A percentile compares a stretch with the other conserved stretches of the same genome.
These are phyloP conservation scores for Zaprionus ornatus DNA, from an alignment of 1,140 invertebrate genomes.

Conservation along the genomic window DNA sequence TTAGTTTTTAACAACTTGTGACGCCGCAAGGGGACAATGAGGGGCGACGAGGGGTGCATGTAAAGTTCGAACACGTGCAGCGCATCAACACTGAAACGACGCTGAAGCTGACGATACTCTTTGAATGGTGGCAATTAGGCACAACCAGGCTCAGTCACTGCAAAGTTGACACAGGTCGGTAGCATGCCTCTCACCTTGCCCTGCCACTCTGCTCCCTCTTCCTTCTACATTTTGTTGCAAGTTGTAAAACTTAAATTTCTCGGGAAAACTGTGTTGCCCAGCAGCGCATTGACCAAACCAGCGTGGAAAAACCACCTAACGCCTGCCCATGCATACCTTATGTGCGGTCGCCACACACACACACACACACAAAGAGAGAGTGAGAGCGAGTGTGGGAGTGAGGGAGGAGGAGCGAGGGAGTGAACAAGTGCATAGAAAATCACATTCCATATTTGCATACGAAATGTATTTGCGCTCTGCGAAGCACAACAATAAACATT, in stretches of 20 bases:
- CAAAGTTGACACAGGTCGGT: constrained; percentile 42
- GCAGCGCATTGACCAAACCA: constrained; percentile 11
- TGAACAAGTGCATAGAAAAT: constrained; percentile 62
- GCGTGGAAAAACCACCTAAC: constrained; percentile 16
- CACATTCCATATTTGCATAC: constrained; percentile 78
- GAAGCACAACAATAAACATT: constrained; percentile 82
- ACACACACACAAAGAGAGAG: background rate
- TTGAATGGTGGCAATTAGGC: constrained; percentile 69
- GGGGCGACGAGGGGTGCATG: background rate
- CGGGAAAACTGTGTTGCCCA: constrained; percentile 6
- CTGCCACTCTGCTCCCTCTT: background rate
- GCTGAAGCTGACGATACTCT: constrained; percentile 34
- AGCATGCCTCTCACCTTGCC: background rate
- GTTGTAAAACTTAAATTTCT: constrained; percentile 38
- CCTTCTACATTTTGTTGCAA: constrained; percentile 39
- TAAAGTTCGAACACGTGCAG: constrained; percentile 63
- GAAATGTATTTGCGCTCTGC: constrained; percentile 78
- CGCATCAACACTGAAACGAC: constrained; percentile 57
- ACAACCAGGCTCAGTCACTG: background rate
- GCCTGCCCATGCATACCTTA: constrained; percentile 56
- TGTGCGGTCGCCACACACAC: constrained; percentile 25
- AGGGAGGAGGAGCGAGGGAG: background rate
- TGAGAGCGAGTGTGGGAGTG: background rate
- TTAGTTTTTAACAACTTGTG: constrained; percentile 83
- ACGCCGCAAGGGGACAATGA: constrained; percentile 31